Conservation (phyloP, 2,888 invertebrate species). For the Tetropium fuscum region DNA sequence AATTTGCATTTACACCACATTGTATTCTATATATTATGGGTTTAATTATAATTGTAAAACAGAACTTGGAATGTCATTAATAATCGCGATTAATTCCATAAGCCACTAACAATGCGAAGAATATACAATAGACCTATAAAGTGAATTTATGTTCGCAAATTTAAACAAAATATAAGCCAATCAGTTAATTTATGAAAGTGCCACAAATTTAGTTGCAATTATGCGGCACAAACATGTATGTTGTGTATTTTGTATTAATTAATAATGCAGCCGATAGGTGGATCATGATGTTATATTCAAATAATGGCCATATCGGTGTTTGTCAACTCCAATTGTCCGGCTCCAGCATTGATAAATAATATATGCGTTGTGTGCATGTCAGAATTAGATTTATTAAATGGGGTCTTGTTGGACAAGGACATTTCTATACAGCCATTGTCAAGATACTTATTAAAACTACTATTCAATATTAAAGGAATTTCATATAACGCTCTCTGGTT, state of each 20-base stretch:
- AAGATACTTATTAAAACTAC: slow-evolving; percentile 43
- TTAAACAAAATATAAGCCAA: slow-evolving; percentile 64
- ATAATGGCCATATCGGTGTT: slow-evolving; percentile 62
- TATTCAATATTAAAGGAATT: slow-evolving; percentile 24
- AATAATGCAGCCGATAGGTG: slow-evolving; percentile 64
- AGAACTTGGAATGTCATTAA: slow-evolving; percentile 46
- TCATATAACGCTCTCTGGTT: slow-evolving; percentile 19
- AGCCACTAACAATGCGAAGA: slow-evolving; percentile 50
- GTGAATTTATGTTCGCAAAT: slow-evolving; percentile 60
- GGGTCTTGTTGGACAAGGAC: slow-evolving; percentile 53
- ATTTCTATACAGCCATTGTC: slow-evolving; percentile 42
- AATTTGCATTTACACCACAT: no score
- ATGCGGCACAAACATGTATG: slow-evolving; percentile 63
- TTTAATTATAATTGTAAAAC: slow-evolving; percentile 29
- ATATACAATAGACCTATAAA: slow-evolving; percentile 55
- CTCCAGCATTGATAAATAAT: slow-evolving; percentile 61
- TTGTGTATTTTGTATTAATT: slow-evolving; percentile 64
- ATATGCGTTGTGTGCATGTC: slow-evolving; percentile 61
- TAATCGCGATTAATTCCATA: slow-evolving; percentile 43
- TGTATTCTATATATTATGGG: slow-evolving; percentile 20
- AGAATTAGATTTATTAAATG: slow-evolving; percentile 62
- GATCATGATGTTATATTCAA: slow-evolving; percentile 64
- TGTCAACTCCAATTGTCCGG: slow-evolving; percentile 63
- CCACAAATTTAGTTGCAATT: slow-evolving; percentile 64
- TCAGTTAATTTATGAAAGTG: slow-evolving; percentile 64